phyloP scores from a whole-genome alignment of 2,888 invertebrate species.

The Iselma pallidipennis region DNA sequence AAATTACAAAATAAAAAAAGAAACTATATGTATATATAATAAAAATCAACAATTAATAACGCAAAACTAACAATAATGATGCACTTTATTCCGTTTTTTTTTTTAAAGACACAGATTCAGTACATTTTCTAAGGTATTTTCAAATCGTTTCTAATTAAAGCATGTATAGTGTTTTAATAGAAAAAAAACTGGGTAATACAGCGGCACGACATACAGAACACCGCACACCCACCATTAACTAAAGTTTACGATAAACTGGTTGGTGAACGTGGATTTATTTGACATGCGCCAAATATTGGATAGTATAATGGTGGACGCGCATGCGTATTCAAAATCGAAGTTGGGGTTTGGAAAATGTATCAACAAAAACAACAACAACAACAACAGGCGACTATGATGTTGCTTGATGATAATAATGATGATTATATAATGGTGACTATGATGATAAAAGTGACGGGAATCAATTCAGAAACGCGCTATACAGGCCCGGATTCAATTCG shows the following conservation, averaged over 20 bases:
- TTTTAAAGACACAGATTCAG: no score
- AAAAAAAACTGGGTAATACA: constrained; percentile 22
- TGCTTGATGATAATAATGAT: no score
- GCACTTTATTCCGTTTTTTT: neutral
- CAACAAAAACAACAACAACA: constrained; percentile 11
- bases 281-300: constrained; percentile 13
- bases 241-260: constrained; percentile 27
- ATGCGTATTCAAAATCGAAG: constrained; percentile 34
- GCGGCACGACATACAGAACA: constrained; percentile 6
- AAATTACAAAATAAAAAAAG: neutral
- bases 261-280: constrained; percentile 18
- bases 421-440: neutral
- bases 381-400: constrained; percentile 11
- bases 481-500: no score
- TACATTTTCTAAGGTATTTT: neutral
- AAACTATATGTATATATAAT: neutral
- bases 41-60: neutral
- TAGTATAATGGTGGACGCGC: constrained; percentile 45
- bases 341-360: constrained; percentile 8
- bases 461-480: neutral
- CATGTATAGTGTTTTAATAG: constrained; percentile 9
- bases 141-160: constrained; percentile 6
- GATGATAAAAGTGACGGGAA: constrained; percentile 2
- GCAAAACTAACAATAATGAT: no score
- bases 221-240: constrained; percentile 22